Base-by-base conservation (phyloP, 2,113 vertebrate genomes). In the Isurus oxyrinchus region DNA sequence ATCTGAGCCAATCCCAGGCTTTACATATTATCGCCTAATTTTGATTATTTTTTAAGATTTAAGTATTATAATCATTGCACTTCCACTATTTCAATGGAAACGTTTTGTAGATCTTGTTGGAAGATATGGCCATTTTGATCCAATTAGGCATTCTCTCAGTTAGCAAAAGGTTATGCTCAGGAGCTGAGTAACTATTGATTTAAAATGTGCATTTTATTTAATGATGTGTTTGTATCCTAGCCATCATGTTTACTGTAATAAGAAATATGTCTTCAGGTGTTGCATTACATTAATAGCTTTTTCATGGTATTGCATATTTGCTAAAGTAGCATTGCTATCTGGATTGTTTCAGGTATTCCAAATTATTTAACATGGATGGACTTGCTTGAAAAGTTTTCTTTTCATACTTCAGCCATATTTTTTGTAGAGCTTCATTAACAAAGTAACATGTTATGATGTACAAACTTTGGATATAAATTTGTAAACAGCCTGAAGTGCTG, bases 301-400 rank as follows among this genome's bases (percentile, higher is more conserved):
- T 95, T 21, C 13, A 49, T 72, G 44, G n/a, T 72, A 35, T 49
- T 72, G 94, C 49, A 35, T 49, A 69, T 31, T 95, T 72, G 66
- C 40, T 72, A 72, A 53, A 72, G 27, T 95, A 95, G 2, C 27
- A 49, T 67, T 95, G 44, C 44, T 49, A 13, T 72, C 67, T 69
- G 94, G 94, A 72, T 95, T 72, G 44, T 95, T 95, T 69, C 27
- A 27, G 94, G 66, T 69, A 53, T 53, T 95, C 23, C 66, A 95
- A 53, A 72, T 67, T 95, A 49, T 23, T 95, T 94, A 67, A 44
- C 35, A 25, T 94, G 0, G n/a, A 25, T 44, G n/a, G 40, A 67
- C 61, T 67, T 72, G 53, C 49, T 31, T 69, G 40, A 72, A 95
- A 31, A 69, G 49, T 72, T 95, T 49, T 53, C 44, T 69, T 95